Conservation (phyloP, 2,888 invertebrate species). For the Dryococelus australis region DNA sequence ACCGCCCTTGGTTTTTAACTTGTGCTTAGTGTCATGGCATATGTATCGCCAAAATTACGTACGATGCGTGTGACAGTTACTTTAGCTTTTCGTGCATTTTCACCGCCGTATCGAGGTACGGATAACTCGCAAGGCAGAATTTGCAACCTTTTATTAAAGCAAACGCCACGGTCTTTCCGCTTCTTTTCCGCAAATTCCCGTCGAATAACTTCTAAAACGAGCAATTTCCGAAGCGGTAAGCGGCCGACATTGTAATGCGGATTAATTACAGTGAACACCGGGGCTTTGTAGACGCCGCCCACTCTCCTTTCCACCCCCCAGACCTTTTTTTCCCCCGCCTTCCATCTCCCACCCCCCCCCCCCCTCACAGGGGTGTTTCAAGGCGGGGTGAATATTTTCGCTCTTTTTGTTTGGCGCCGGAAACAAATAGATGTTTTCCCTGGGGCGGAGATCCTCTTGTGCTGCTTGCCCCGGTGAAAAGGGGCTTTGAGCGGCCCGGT, state of each 20-base stretch:
- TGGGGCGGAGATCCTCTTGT: background rate
- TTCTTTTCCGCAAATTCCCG: background rate
- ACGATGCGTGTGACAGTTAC: no score
- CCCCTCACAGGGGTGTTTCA: background rate
- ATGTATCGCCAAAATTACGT: no score
- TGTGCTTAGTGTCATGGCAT: no score
- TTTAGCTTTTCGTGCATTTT: no score
- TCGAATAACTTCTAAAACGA: background rate
- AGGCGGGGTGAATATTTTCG: background rate
- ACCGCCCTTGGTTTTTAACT: no score
- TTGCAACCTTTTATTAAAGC: background rate
- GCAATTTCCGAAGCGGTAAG: constrained; percentile 8
- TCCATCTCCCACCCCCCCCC: background rate
- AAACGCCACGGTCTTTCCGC: background rate
- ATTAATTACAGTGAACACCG: background rate
- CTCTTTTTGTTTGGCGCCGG: background rate
- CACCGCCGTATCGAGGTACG: no score
- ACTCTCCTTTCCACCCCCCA: background rate
- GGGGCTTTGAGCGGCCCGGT: background rate
- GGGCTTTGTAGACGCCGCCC: background rate
- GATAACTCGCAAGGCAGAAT: no score
- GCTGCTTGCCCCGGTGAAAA: background rate
- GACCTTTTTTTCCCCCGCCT: background rate
- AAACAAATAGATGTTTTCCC: constrained; percentile 16
- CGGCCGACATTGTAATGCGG: background rate